Evolutionary conservation across 2,888 invertebrate species (phyloP), one percentile per base, ranked within the genome.

Genomic region (Apotomis capreana): DNA sequence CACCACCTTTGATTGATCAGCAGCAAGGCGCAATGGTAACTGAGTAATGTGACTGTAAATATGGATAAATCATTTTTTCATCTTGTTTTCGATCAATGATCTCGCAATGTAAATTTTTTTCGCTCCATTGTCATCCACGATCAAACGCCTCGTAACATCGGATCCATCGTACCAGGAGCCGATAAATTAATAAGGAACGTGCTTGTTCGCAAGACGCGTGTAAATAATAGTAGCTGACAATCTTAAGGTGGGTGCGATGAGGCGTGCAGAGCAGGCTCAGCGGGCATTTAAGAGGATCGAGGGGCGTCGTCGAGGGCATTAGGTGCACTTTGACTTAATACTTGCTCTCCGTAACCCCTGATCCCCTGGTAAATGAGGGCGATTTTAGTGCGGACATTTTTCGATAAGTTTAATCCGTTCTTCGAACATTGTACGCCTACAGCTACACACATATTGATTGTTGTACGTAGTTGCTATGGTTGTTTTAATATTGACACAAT

Each of bases 301-400:
- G 72, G 68, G 72, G 72, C 68, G 69, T 63, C 68, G 69, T 63
- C 57, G 71, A 71, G 70, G 67, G 65, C 63, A 58, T 68, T 70
- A 70, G 65, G 71, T 72, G 72, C 72, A 72, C 71, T 72, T 72
- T 72, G 72, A 68, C 72, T 72, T 72, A 72, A 72, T 72, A 72
- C 71, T 62, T 68, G 68, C 68, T 68, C 72, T 15, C n/a, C 36
- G 37, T 68, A 58, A 72, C 72, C 68, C 63, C 72, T 72, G 68
- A 51, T 54, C 44, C 58, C 71, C 62, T 71, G 68, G 63, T 68
- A 58, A 5, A 67, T 15, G 58, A 8, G 9, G 36, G 26, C 51
- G n/a, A 57, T 68, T 62, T 55, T 61, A 44, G 44, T 54, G 52
- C 15, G 60, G 44, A 59, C 26, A 51, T 59, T 52, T 52, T 51